Conservation (phyloP, 2,797 vertebrate species). For the Sebastes alutus region DNA sequence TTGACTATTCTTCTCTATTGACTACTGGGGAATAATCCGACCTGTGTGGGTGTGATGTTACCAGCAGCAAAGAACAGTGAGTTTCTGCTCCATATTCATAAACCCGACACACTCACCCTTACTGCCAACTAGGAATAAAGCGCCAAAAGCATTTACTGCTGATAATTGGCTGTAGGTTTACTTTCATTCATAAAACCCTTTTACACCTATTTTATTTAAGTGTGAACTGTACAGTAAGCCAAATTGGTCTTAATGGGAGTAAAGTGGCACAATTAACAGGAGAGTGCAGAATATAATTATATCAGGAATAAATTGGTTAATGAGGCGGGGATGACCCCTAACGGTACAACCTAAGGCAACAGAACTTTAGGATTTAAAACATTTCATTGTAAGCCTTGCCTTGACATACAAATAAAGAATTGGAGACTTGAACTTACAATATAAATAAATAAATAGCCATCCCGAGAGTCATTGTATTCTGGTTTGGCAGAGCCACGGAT, state of each 20-base stretch:
- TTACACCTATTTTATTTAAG: background rate
- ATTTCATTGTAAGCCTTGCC: background rate
- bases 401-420: background rate
- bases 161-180: background rate
- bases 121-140: background rate
- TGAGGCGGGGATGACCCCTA: background rate
- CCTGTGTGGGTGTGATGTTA: constrained; percentile 13
- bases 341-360: background rate
- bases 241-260: background rate
- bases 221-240: background rate
- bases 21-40: background rate
- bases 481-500: background rate
- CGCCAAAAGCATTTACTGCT: background rate
- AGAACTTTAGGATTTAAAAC: background rate
- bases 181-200: constrained; percentile 11
- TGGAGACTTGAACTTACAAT: background rate
- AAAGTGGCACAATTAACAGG: background rate
- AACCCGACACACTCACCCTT: background rate
- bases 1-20: background rate
- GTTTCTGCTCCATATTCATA: constrained; percentile 18
- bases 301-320: background rate
- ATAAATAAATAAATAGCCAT: background rate
- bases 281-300: background rate
- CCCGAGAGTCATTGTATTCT: background rate
- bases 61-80: constrained; percentile 2